Evolutionary conservation across 2,888 invertebrate genomes (phyloP).

Genomic region (Anagyrus pseudococci): DNA sequence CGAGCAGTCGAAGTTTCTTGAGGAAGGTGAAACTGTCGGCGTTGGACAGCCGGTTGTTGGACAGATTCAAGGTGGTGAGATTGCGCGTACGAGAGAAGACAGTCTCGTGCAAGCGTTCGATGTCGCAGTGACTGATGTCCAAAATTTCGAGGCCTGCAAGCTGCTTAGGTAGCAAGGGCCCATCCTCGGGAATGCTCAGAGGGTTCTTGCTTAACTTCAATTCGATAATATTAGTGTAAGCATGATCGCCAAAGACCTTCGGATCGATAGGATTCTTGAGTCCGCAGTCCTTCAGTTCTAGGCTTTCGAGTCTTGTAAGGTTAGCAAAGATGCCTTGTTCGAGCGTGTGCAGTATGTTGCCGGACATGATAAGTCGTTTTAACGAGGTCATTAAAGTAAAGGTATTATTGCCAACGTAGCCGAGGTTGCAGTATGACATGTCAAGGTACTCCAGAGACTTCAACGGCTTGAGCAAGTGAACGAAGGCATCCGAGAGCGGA

Average conservation of each 20-base stretch:
- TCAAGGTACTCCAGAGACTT: slow-evolving; percentile 73
- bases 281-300: slow-evolving; percentile 75
- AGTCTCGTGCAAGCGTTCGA: slow-evolving; percentile 67
- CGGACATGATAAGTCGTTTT: slow-evolving; percentile 72
- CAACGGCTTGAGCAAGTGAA: slow-evolving; percentile 70
- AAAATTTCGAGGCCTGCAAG: slow-evolving; percentile 70
- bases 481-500: slow-evolving; percentile 73
- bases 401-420: slow-evolving; percentile 70
- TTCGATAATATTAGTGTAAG: slow-evolving; percentile 71
- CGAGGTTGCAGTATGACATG: slow-evolving; percentile 76
- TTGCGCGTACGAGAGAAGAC: slow-evolving; percentile 70
- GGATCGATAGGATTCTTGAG: slow-evolving; percentile 70
- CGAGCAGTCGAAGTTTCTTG: slow-evolving; percentile 65
- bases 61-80: slow-evolving; percentile 69
- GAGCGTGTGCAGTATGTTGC: slow-evolving; percentile 71
- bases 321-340: slow-evolving; percentile 74
- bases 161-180: slow-evolving; percentile 71
- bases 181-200: slow-evolving; percentile 67
- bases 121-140: slow-evolving; percentile 72
- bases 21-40: slow-evolving; percentile 67
- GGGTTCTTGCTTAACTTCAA: slow-evolving; percentile 75
- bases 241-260: slow-evolving; percentile 72
- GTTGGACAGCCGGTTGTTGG: slow-evolving; percentile 67
- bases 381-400: slow-evolving; percentile 75
- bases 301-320: slow-evolving; percentile 70